Conservation (phyloP, 2,797 vertebrate genomes). For the Hafferia zeledoni region DNA sequence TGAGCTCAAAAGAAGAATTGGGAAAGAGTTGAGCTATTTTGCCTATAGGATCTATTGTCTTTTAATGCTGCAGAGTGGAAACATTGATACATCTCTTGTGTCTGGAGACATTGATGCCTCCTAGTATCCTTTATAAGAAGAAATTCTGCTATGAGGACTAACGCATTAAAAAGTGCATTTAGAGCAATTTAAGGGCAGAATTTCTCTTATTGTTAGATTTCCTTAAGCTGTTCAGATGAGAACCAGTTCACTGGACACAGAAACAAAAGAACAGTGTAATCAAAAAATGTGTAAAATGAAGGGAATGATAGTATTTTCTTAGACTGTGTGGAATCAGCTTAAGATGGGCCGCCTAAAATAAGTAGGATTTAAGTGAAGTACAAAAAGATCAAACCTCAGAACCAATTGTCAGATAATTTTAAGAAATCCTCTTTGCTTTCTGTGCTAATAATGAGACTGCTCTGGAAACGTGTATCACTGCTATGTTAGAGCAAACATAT, state of each 20-base stretch:
- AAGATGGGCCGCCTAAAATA: not conserved
- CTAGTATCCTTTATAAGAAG: not conserved
- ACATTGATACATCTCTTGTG: not conserved
- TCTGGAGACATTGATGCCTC: not conserved
- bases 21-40: not conserved
- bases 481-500: not conserved
- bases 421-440: constrained; percentile 14
- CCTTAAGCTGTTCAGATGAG: not conserved
- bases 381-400: constrained; percentile 10
- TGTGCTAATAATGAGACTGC: not conserved
- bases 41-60: not conserved
- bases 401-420: constrained; percentile 35
- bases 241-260: not conserved
- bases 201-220: not conserved
- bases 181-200: not conserved
- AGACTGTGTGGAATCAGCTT: not conserved
- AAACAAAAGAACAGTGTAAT: constrained; percentile 15
- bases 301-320: not conserved
- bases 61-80: not conserved
- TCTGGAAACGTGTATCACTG: not conserved
- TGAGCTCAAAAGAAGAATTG: not conserved
- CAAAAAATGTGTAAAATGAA: not conserved
- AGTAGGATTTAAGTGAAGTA: constrained; percentile 14
- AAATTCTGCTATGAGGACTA: not conserved
- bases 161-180: not conserved